Percentiles rank a stretch among this genome's conserved stretches.
Conservation (phyloP, 2,797 vertebrate species). For the Phrynocephalus guinanensis region DNA sequence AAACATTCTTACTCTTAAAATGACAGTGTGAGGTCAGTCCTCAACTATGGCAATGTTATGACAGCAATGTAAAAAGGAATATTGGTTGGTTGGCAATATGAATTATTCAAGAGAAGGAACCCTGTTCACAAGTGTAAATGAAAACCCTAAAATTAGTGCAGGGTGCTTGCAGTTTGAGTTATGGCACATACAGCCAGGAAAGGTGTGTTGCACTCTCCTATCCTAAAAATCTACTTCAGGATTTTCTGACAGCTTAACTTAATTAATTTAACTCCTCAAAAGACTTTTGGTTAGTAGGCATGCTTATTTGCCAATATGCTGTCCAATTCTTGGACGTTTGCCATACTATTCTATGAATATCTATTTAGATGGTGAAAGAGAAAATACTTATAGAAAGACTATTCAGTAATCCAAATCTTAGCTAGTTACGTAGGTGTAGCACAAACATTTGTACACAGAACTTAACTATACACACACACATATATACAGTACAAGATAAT, state of each 20-base stretch:
- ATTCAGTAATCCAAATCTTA: neutral
- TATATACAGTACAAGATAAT: too few relatives aligned
- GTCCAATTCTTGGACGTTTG: neutral
- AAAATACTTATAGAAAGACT: neutral
- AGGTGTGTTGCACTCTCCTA: neutral
- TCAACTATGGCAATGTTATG: too few relatives aligned
- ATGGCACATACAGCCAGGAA: neutral
- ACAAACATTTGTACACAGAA: too few relatives aligned
- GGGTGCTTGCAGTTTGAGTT: neutral
- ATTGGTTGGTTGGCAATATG: too few relatives aligned
- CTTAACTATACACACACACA: too few relatives aligned
- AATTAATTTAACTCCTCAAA: neutral
- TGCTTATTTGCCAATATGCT: neutral
- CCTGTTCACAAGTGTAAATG: too few relatives aligned
- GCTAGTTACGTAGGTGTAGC: too few relatives aligned
- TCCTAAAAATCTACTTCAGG: neutral
- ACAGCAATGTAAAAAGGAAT: too few relatives aligned
- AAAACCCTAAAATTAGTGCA: too few relatives aligned
- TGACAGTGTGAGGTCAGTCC: too few relatives aligned
- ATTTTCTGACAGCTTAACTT: neutral
- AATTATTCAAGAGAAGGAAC: too few relatives aligned
- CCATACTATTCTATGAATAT: constrained; percentile 7
- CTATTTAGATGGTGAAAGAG: neutral
- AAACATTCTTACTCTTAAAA: too few relatives aligned
- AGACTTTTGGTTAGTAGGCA: neutral